These are phyloP conservation scores for Orthonyx spaldingii DNA, from an alignment of 2,113 vertebrate species.

Conservation along the genomic window DNA sequence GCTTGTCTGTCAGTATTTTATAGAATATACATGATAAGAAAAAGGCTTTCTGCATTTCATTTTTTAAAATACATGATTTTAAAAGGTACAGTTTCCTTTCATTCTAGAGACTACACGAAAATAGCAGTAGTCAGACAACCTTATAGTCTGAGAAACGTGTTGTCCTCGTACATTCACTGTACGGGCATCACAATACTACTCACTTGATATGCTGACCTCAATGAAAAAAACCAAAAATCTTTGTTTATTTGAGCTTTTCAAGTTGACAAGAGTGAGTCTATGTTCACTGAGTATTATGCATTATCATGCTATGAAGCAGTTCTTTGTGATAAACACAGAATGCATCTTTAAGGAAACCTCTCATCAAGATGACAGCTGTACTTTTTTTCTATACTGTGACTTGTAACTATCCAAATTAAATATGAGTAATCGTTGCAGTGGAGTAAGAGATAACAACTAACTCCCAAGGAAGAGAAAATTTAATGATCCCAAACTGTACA, in stretches of 20 bases:
- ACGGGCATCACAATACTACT: neutral
- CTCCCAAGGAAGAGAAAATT: neutral
- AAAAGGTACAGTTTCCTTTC: neutral
- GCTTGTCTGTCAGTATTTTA: neutral
- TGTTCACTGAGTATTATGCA: neutral
- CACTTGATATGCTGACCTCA: neutral
- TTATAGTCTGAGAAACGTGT: neutral
- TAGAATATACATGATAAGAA: neutral
- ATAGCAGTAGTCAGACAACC: slow-evolving; percentile 9
- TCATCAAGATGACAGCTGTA: neutral
- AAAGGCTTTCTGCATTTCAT: neutral
- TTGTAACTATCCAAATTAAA: neutral
- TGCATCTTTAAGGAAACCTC: neutral
- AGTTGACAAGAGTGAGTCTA: neutral
- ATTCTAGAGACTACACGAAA: slow-evolving; percentile 16
- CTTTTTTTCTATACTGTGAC: neutral
- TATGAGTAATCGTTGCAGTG: neutral
- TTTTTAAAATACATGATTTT: neutral
- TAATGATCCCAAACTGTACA: neutral
- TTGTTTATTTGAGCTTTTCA: neutral
- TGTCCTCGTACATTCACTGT: neutral
- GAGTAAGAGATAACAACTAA: neutral
- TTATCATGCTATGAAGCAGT: neutral
- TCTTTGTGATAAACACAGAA: neutral
- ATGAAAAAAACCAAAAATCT: neutral